These are phyloP conservation scores for Drosophila borealis DNA, from an alignment of 2,888 invertebrate species.

Conservation along the genomic window DNA sequence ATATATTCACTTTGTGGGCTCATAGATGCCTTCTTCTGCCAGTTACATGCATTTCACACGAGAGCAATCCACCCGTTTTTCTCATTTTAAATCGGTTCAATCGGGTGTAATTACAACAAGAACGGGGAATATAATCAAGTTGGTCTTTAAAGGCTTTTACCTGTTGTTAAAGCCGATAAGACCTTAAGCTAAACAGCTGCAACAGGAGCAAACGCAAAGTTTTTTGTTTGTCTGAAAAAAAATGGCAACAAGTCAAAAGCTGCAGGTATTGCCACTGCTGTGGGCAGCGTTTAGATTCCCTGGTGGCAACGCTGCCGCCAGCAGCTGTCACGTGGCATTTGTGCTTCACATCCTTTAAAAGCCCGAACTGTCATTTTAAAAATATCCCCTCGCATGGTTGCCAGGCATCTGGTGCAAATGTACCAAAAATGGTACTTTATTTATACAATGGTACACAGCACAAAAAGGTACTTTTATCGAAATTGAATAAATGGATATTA, in stretches of 20 bases:
- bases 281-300: conserved; percentile 19
- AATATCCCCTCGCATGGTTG: conserved; percentile 6
- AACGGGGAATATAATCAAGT: conserved; percentile 7
- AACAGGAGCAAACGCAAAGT: conserved; percentile 46
- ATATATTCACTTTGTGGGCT: too few species aligned
- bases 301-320: conserved; percentile 31
- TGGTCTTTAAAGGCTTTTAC: conserved; percentile 21
- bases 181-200: conserved; percentile 41
- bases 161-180: conserved; percentile 42
- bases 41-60: too few species aligned
- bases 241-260: conserved; percentile 38
- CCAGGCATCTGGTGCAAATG: too few species aligned
- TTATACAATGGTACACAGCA: too few species aligned
- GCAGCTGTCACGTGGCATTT: conserved; percentile 46
- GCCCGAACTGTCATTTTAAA: conserved; percentile 39
- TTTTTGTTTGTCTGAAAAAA: conserved; percentile 14
- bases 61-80: too few species aligned
- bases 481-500: too few species aligned
- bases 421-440: too few species aligned
- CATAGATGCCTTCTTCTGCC: too few species aligned
- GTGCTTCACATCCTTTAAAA: conserved; percentile 43
- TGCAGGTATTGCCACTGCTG: conserved; percentile 58
- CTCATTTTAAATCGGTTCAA: too few species aligned
- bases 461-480: too few species aligned
- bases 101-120: background rate